Conservation (phyloP, 2,113 vertebrate genomes). For the Laterallus jamaicensis region DNA sequence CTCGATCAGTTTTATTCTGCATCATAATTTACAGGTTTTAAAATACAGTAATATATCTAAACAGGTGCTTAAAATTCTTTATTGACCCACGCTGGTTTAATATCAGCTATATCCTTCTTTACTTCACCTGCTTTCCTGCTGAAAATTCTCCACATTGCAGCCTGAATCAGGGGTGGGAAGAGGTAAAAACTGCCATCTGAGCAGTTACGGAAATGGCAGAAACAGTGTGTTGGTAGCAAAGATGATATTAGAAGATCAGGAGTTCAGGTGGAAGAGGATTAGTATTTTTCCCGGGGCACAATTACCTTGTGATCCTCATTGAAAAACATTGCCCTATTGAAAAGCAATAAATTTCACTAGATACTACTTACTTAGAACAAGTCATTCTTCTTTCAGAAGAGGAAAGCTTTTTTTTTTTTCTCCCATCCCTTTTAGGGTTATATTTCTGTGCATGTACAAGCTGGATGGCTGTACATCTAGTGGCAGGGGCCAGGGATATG, state of each 20-base stretch:
- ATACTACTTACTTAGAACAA: not conserved
- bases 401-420: not conserved
- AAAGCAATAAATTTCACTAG: not conserved
- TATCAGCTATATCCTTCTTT: not conserved
- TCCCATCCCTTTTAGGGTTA: not conserved
- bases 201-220: not conserved
- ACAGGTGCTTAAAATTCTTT: not conserved
- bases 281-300: not conserved
- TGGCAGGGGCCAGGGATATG: not conserved
- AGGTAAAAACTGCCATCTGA: not conserved
- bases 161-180: not conserved
- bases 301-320: not conserved
- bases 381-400: not conserved
- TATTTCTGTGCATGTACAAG: rapidly evolving
- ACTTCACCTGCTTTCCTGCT: not conserved
- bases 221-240: not conserved
- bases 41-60: not conserved
- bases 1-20: not conserved
- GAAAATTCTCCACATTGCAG: not conserved
- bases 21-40: not conserved
- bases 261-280: not conserved
- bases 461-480: not conserved
- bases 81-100: not conserved
- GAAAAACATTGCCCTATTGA: not conserved
- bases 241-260: not conserved